These are phyloP conservation scores for Griposia aprilina DNA, from an alignment of 2,888 invertebrate genomes.

Conservation along the genomic window DNA sequence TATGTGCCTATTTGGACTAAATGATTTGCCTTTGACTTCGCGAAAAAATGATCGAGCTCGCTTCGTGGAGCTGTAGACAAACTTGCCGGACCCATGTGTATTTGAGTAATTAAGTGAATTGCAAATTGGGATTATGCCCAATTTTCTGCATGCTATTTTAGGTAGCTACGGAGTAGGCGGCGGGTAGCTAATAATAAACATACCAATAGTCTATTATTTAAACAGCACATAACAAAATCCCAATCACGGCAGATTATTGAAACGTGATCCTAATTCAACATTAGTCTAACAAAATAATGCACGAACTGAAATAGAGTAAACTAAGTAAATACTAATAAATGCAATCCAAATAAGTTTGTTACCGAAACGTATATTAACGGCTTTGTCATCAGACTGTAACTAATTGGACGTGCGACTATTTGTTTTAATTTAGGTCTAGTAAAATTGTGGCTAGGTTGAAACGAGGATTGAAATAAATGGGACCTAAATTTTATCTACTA, in stretches of 20 bases:
- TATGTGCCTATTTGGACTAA: too few relatives aligned
- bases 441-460: slow-evolving; percentile 24
- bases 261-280: slow-evolving; percentile 40
- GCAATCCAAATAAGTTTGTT: slow-evolving; percentile 56
- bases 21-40: too few relatives aligned
- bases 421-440: slow-evolving; percentile 40
- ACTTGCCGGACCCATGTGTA: neutral
- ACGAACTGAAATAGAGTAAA: slow-evolving; percentile 25
- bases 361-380: slow-evolving; percentile 33
- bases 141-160: neutral
- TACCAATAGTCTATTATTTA: slow-evolving; percentile 11
- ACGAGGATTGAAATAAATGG: slow-evolving; percentile 21
- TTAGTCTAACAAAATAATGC: slow-evolving; percentile 39
- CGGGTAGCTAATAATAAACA: neutral
- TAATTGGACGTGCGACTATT: slow-evolving; percentile 53
- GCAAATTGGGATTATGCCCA: neutral
- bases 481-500: neutral
- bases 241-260: slow-evolving; percentile 48
- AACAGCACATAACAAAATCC: slow-evolving; percentile 19
- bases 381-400: slow-evolving; percentile 45
- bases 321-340: slow-evolving; percentile 54
- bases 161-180: neutral
- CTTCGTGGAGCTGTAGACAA: too few relatives aligned
- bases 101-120: neutral
- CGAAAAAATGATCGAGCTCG: too few relatives aligned